These are phyloP conservation scores for Heteropelma amictum DNA, from an alignment of 2,888 invertebrate species.

Conservation along the genomic window DNA sequence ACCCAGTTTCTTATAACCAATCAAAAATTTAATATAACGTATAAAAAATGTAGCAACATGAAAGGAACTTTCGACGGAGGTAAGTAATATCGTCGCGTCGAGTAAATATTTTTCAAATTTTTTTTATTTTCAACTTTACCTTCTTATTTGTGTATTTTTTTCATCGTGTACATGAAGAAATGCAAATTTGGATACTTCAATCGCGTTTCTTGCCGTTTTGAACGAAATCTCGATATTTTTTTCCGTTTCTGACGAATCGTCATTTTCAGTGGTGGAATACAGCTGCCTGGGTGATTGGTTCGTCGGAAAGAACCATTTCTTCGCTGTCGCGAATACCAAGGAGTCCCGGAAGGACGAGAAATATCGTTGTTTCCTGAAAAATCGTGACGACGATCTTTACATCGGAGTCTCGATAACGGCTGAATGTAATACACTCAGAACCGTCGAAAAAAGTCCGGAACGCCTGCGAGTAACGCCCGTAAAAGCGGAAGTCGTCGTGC, in stretches of 20 bases:
- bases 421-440: constrained; percentile 94
- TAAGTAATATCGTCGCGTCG: constrained; percentile 66
- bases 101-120: neutral
- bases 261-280: constrained; percentile 88
- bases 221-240: too few species aligned
- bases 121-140: neutral
- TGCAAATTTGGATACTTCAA: neutral
- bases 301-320: constrained; percentile 96
- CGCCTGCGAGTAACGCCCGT: constrained; percentile 92
- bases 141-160: neutral
- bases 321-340: constrained; percentile 98
- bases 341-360: constrained; percentile 97
- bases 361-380: constrained; percentile 95
- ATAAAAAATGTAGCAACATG: constrained; percentile 93
- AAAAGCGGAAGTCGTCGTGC: constrained; percentile 92
- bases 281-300: constrained; percentile 98
- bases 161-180: neutral
- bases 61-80: constrained; percentile 92
- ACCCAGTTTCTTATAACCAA: constrained; percentile 97
- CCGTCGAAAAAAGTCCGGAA: constrained; percentile 95
- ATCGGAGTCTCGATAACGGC: constrained; percentile 96
- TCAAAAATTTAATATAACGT: constrained; percentile 97
- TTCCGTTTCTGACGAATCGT: too few species aligned
- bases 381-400: constrained; percentile 95
- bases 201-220: too few species aligned